Evolutionary conservation across 2,113 vertebrate species (phyloP).

Genomic region (Urocitellus parryii): DNA sequence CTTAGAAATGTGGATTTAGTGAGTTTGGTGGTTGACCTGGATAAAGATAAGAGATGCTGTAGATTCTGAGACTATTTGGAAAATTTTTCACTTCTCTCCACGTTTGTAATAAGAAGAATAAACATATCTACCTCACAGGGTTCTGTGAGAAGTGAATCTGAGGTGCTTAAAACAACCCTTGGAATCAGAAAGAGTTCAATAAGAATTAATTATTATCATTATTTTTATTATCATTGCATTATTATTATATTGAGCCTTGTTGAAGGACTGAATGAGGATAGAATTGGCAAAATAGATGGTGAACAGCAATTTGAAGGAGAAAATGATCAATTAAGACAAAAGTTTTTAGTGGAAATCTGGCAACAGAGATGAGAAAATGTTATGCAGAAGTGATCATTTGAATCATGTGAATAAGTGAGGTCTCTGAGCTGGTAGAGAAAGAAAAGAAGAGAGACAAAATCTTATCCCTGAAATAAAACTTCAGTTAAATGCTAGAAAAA

Average conservation of each 20-base stretch:
- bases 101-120: not conserved
- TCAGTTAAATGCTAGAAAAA: not conserved
- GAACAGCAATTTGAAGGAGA: not conserved
- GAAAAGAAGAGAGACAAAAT: not conserved
- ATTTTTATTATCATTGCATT: slow-evolving; percentile 4
- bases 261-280: not conserved
- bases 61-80: not conserved
- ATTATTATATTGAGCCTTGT: not conserved
- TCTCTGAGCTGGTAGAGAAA: not conserved
- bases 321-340: not conserved
- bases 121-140: not conserved
- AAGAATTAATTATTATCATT: not conserved
- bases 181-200: not conserved
- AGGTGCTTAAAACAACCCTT: not conserved
- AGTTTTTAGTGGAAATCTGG: not conserved
- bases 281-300: not conserved
- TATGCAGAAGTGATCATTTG: not conserved
- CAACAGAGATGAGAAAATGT: slow-evolving; percentile 4
- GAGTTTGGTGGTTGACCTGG: not conserved
- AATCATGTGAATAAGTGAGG: not conserved
- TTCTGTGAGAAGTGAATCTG: not conserved
- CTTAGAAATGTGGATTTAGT: slow-evolving; percentile 9
- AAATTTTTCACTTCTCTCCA: not conserved
- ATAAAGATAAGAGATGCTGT: not conserved
- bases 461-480: not conserved